Conservation (phyloP, 1,140 invertebrate genomes). For the Reticulitermes speratus region DNA sequence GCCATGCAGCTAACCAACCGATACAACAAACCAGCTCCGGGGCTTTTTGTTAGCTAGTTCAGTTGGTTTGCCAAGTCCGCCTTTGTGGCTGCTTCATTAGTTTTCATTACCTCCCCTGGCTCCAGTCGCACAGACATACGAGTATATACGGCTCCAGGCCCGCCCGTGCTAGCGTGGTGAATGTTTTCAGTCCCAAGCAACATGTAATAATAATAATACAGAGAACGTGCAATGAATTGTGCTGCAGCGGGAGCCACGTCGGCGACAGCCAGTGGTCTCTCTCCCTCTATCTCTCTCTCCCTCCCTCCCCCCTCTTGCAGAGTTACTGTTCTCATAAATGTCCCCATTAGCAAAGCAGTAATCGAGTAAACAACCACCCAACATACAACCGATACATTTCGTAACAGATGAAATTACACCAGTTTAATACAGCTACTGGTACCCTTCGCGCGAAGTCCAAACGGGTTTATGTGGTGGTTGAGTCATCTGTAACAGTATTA, state of each 20-base stretch:
- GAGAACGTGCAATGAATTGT: not conserved
- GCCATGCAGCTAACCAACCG: not conserved
- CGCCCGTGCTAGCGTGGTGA: not conserved
- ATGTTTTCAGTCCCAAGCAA: slow-evolving; percentile 4
- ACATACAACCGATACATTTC: not conserved
- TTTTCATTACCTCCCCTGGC: slow-evolving; percentile 5
- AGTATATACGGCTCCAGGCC: not conserved
- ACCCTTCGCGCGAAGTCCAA: not conserved
- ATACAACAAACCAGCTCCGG: not conserved
- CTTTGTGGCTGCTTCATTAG: slow-evolving; percentile 13
- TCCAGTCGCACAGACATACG: too few species aligned
- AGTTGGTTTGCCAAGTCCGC: not conserved
- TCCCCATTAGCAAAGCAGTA: not conserved
- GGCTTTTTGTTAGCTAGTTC: not conserved
- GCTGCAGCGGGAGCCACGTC: not conserved
- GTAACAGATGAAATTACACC: not conserved
- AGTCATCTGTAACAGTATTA: not conserved
- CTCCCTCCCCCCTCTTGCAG: not conserved
- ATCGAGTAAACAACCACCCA: not conserved
- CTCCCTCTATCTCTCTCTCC: not conserved
- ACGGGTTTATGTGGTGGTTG: not conserved
- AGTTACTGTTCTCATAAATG: slow-evolving; percentile 5
- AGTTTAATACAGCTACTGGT: not conserved
- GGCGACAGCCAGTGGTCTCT: not conserved
- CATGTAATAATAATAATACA: slow-evolving; percentile 4